Conservation (phyloP, 1,140 invertebrate genomes). For the Bombus breviceps region DNA sequence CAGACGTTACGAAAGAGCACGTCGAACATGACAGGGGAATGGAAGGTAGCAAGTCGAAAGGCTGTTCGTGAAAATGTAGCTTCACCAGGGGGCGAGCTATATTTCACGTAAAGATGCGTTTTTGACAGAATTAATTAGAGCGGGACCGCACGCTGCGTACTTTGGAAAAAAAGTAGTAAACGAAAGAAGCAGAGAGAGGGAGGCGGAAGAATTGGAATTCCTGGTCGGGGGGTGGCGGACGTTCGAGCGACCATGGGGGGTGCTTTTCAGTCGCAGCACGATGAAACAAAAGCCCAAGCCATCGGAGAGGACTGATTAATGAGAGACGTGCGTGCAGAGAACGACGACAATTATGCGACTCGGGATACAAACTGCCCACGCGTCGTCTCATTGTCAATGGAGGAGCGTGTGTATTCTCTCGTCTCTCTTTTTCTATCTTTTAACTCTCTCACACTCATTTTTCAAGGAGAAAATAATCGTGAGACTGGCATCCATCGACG, state of each 20-base stretch:
- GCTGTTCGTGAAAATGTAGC: background rate
- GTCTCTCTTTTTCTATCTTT: background rate
- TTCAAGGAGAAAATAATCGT: constrained; percentile 50
- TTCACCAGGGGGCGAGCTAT: background rate
- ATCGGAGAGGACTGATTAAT: constrained; percentile 64
- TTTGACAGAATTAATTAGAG: constrained; percentile 42
- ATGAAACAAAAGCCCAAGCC: constrained; percentile 34
- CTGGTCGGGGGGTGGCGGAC: background rate
- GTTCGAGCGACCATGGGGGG: constrained; percentile 11
- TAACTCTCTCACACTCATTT: background rate
- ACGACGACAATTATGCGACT: constrained; percentile 56
- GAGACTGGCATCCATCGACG: constrained; percentile 18
- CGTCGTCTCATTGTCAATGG: constrained; percentile 51
- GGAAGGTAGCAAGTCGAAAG: background rate
- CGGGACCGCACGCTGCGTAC: background rate
- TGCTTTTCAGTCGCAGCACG: constrained; percentile 30
- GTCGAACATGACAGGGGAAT: background rate
- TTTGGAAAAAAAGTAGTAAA: background rate
- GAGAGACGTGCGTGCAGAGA: constrained; percentile 60
- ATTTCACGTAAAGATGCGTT: constrained; percentile 9
- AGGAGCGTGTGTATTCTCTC: constrained; percentile 1
- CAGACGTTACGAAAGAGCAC: background rate
- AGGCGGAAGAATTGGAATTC: constrained; percentile 23
- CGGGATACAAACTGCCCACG: constrained; percentile 56
- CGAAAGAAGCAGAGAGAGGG: background rate